Evolutionary conservation across 2,888 invertebrate genomes (phyloP).

Genomic region (Hofmannophila pseudospretella): DNA sequence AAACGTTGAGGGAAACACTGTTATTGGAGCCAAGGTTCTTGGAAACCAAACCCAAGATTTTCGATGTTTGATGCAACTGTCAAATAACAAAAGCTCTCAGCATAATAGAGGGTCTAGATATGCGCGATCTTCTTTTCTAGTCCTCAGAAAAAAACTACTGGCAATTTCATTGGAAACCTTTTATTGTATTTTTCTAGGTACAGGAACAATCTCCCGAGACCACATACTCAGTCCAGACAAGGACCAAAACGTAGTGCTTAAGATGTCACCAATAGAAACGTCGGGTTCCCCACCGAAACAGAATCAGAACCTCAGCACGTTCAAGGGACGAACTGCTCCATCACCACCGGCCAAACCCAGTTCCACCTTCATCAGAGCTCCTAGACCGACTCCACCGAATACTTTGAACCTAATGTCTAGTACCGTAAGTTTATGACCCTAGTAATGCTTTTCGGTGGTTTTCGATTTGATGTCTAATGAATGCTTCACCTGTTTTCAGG

Average conservation of each 20-base stretch:
- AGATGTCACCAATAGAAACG: constrained; percentile 83
- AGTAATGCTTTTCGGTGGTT: constrained; percentile 29
- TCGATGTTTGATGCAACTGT: too few species aligned
- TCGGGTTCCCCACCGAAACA: constrained; percentile 70
- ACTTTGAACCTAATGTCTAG: constrained; percentile 85
- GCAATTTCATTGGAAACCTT: too few species aligned
- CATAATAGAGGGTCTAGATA: too few species aligned
- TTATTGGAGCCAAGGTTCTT: too few species aligned
- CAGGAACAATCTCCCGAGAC: constrained; percentile 59
- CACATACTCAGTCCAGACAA: constrained; percentile 57
- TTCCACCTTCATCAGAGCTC: constrained; percentile 77
- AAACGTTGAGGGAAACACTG: too few species aligned
- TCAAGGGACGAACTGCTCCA: constrained; percentile 80
- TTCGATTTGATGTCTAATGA: constrained; percentile 40
- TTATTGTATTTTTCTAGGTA: constrained; percentile 43
- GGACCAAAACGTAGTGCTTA: constrained; percentile 84
- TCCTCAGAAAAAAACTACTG: too few species aligned
- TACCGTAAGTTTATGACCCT: constrained; percentile 53
- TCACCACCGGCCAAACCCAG: constrained; percentile 71
- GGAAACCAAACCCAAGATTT: too few species aligned
- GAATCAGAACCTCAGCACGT: constrained; percentile 80
- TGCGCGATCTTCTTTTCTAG: too few species aligned
- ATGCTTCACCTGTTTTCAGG: constrained; percentile 70
- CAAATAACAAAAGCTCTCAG: too few species aligned
- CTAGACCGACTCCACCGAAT: constrained; percentile 89